Conservation (phyloP, 1,140 invertebrate genomes). For the Ganaspis sp. region DNA sequence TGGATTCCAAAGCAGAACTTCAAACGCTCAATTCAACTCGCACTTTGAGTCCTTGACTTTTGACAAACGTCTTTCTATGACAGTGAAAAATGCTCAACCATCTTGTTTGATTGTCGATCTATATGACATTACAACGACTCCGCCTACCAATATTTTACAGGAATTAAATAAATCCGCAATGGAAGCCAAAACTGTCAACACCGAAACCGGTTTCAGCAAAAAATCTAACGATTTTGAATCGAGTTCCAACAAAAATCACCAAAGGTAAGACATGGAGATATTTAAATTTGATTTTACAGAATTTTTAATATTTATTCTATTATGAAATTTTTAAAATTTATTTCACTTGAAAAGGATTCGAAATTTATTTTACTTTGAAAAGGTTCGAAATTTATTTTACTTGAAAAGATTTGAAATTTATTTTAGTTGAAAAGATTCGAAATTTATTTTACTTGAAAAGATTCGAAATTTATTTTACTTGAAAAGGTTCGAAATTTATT, state of each 20-base stretch:
- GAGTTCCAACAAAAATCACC: conserved; percentile 34
- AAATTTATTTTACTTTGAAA: no score
- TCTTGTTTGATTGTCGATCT: conserved; percentile 77
- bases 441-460: no score
- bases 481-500: no score
- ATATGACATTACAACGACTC: conserved; percentile 62
- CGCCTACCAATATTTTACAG: conserved; percentile 35
- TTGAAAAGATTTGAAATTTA: no score
- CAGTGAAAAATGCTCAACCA: conserved; percentile 70
- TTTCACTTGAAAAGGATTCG: no score
- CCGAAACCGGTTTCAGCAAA: conserved; percentile 1
- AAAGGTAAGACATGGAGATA: conserved; percentile 47
- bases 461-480: no score
- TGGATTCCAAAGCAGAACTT: conserved; percentile 74
- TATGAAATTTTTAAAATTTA: no score
- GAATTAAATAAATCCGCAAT: conserved; percentile 12
- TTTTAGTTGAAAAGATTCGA: no score
- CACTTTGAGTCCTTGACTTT: conserved; percentile 74
- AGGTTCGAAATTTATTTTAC: no score
- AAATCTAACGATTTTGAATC: conserved; percentile 28
- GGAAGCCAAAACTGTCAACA: not conserved
- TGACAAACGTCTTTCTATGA: conserved; percentile 77
- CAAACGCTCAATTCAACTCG: conserved; percentile 64
- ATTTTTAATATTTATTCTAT: no score
- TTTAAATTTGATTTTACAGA: conserved; percentile 26